Evolutionary conservation across 2,113 vertebrate genomes (phyloP).

Genomic region (Emberiza fucata): DNA sequence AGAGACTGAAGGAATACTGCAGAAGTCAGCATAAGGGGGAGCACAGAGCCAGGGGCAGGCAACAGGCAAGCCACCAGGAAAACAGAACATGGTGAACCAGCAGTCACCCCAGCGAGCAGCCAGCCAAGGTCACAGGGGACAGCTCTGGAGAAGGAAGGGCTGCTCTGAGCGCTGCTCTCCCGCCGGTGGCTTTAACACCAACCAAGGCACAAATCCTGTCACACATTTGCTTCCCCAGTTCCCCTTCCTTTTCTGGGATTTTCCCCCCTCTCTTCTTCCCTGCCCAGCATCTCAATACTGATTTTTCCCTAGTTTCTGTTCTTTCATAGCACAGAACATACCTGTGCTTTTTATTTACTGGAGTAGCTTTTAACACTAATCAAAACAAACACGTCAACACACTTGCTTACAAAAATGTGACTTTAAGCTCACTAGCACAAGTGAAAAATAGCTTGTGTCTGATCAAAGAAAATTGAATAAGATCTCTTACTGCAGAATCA

Average conservation of each 20-base stretch:
- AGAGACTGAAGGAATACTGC: conserved; percentile 78
- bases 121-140: conserved; percentile 71
- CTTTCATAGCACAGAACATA: neutral
- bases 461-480: neutral
- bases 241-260: neutral
- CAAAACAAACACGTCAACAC: neutral
- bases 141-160: neutral
- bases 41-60: conserved; percentile 74
- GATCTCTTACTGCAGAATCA: neutral
- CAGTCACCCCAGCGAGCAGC: conserved; percentile 38
- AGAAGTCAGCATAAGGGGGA: conserved; percentile 79
- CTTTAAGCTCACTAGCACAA: neutral
- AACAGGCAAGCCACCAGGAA: conserved; percentile 76
- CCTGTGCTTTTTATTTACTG: neutral
- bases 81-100: conserved; percentile 32
- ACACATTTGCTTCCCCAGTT: neutral
- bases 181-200: neutral
- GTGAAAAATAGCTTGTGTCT: neutral
- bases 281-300: neutral
- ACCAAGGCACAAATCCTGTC: neutral
- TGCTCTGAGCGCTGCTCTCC: neutral
- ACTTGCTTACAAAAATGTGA: neutral
- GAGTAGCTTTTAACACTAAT: neutral
- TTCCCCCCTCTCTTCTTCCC: accelerated
- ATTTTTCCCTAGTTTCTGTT: neutral